Evolutionary conservation across 1,140 invertebrate genomes (phyloP).

Genomic region (Penaeus chinensis): DNA sequence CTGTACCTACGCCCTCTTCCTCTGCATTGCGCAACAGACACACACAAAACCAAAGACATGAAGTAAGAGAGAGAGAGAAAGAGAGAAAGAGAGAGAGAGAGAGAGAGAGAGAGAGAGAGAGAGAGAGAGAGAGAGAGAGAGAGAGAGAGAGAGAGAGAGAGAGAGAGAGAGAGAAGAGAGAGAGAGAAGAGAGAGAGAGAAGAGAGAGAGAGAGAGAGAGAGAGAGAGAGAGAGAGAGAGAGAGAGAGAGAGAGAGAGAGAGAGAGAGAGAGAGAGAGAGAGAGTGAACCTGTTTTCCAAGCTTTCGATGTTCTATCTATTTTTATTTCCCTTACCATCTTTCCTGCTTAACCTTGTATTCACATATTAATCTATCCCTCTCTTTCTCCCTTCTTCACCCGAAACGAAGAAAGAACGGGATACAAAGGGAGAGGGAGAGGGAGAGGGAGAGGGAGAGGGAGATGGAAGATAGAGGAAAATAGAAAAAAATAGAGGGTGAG

Average conservation of each 20-base stretch:
- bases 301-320: not conserved
- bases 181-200: too few relatives aligned
- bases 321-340: not conserved
- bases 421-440: too few relatives aligned
- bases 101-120: not conserved
- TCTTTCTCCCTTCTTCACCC: not conserved
- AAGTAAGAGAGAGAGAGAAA: not conserved
- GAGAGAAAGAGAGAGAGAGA: not conserved
- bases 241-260: slow-evolving; percentile 26
- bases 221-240: too few relatives aligned
- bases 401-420: not conserved
- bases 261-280: slow-evolving; percentile 33
- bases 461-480: too few relatives aligned
- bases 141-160: slow-evolving; percentile 11
- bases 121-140: not conserved
- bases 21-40: not conserved
- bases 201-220: not conserved
- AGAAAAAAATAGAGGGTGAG: too few relatives aligned
- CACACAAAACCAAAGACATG: too few relatives aligned
- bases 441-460: too few relatives aligned
- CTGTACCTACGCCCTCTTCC: not conserved
- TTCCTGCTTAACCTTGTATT: not conserved
- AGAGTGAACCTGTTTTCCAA: not conserved
- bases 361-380: not conserved
- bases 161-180: not conserved